A percentile compares a stretch with the other conserved stretches of the same genome.
phyloP scores from a whole-genome alignment of 2,113 vertebrate species.

The Brachypodius melanocephalos region DNA sequence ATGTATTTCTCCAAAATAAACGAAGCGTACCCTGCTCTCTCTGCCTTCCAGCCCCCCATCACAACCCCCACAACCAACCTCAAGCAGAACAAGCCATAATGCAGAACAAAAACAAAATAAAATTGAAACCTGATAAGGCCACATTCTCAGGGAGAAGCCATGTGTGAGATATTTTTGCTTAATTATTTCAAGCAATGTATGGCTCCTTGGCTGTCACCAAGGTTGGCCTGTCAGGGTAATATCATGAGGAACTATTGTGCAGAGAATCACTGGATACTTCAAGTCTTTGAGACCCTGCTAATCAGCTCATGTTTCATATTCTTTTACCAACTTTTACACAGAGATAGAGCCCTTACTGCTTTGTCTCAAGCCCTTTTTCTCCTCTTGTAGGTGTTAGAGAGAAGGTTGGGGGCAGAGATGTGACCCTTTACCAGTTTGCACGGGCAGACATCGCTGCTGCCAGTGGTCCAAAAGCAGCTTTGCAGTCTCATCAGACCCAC shows the following conservation, averaged over 20 bases:
- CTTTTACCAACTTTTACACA: not conserved
- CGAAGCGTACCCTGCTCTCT: not conserved
- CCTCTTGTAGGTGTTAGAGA: not conserved
- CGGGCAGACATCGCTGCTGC: not conserved
- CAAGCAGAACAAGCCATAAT: conserved; percentile 2
- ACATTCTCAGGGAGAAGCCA: conserved; percentile 61
- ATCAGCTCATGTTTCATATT: conserved; percentile 32
- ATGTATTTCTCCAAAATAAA: not conserved
- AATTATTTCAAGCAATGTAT: conserved; percentile 64
- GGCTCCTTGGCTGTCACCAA: conserved; percentile 49
- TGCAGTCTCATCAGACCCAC: not conserved
- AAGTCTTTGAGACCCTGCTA: conserved; percentile 4
- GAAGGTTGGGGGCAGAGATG: not conserved
- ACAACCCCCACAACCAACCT: not conserved
- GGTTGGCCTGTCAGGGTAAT: conserved; percentile 13
- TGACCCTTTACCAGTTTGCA: not conserved
- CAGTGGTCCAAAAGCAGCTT: not conserved
- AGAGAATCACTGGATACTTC: not conserved
- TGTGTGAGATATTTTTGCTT: conserved; percentile 59
- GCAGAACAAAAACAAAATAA: conserved; percentile 49
- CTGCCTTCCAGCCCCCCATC: not conserved
- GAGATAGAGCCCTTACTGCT: conserved; percentile 4
- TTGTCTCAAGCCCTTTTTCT: not conserved
- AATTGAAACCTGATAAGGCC: conserved; percentile 50
- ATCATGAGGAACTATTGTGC: not conserved